Percentiles rank a stretch among this genome's conserved stretches.
phyloP scores from a whole-genome alignment of 2,888 invertebrate species.

The Clanis bilineata region DNA sequence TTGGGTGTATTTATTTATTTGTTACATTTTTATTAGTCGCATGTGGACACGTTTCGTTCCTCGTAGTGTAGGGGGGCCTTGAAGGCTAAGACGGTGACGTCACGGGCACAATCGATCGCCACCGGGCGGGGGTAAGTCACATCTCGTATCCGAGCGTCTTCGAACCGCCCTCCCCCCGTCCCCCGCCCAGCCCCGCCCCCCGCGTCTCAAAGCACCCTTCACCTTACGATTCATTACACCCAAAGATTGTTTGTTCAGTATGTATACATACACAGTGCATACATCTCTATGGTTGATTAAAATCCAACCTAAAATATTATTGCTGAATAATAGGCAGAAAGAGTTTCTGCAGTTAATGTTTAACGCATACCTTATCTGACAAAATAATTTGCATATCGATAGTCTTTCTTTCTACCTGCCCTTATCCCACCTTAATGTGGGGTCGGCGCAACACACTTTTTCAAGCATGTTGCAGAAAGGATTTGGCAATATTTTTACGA shows the following conservation, averaged over 20 bases:
- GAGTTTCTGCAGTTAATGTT: background rate
- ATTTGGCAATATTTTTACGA: too few species aligned
- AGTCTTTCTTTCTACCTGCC: too few species aligned
- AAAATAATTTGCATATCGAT: too few species aligned
- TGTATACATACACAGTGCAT: constrained; percentile 1
- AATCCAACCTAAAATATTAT: background rate
- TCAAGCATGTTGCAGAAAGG: too few species aligned
- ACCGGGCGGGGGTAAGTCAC: constrained; percentile 30
- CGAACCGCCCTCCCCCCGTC: constrained; percentile 33
- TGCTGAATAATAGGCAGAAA: background rate
- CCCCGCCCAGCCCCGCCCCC: constrained; percentile 31
- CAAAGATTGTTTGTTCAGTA: constrained; percentile 43
- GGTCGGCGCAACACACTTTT: too few species aligned
- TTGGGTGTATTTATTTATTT: too few species aligned
- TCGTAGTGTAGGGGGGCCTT: constrained; percentile 41
- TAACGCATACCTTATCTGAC: too few species aligned
- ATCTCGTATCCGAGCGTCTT: constrained; percentile 35
- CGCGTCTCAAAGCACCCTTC: constrained; percentile 29
- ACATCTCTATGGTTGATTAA: background rate
- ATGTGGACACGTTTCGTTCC: constrained; percentile 27
- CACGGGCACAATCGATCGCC: constrained; percentile 67
- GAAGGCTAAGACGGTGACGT: constrained; percentile 74
- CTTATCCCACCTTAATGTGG: too few species aligned
- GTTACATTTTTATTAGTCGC: background rate
- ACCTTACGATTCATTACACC: constrained; percentile 46